phyloP scores from a whole-genome alignment of 2,113 vertebrate genomes.

The Sporophila hypoxantha region DNA sequence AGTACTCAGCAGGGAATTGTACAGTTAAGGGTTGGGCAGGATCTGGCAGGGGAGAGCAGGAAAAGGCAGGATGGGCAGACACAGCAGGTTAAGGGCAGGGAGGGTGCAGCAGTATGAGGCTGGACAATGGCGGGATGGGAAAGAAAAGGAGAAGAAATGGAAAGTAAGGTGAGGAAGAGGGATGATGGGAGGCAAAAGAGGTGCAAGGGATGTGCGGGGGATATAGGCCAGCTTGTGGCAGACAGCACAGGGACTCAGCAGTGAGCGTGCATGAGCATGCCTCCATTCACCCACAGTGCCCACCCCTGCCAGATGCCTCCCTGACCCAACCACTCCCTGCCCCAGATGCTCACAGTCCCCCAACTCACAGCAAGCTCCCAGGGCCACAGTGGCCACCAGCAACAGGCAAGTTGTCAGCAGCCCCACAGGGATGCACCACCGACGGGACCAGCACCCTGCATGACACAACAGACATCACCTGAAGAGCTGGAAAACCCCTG shows the following conservation, averaged over 20 bases:
- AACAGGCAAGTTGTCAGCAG: background rate
- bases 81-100: background rate
- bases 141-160: background rate
- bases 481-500: background rate
- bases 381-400: background rate
- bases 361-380: slow-evolving; percentile 9
- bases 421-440: background rate
- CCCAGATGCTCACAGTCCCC: background rate
- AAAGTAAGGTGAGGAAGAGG: background rate
- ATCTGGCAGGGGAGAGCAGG: background rate
- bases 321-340: background rate
- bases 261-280: fast-evolving
- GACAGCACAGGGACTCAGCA: background rate
- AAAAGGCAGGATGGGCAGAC: background rate
- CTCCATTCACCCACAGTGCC: background rate
- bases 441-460: background rate
- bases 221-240: background rate
- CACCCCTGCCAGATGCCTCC: background rate
- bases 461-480: background rate
- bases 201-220: fast-evolving
- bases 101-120: background rate
- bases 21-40: fast-evolving
- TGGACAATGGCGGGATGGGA: background rate
- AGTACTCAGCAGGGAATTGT: background rate
- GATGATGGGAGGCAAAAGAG: background rate